Evolutionary conservation across 2,888 invertebrate genomes (phyloP).

Genomic region (Tiphia femorata): DNA sequence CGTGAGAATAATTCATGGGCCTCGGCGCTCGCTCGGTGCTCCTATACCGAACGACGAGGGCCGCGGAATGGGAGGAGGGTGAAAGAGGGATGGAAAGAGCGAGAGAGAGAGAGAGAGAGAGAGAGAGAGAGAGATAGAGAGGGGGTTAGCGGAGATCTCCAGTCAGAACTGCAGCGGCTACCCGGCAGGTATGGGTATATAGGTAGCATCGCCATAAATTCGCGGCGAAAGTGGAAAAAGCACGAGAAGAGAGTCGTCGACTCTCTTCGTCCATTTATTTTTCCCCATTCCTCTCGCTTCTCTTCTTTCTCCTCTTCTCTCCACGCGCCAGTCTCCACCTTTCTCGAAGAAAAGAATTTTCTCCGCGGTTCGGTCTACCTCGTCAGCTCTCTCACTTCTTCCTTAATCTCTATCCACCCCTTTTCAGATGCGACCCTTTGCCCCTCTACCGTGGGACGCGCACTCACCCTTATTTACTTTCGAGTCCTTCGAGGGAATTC

Average conservation of each 20-base stretch:
- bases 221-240: constrained; percentile 45
- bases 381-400: too few relatives aligned
- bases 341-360: too few relatives aligned
- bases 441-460: too few relatives aligned
- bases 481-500: too few relatives aligned
- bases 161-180: not conserved
- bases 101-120: constrained; percentile 9
- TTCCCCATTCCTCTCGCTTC: too few relatives aligned
- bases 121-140: constrained; percentile 14
- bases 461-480: too few relatives aligned
- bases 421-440: too few relatives aligned
- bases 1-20: constrained; percentile 68
- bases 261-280: too few relatives aligned
- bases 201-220: constrained; percentile 44
- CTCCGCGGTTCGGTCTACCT: too few relatives aligned
- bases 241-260: constrained; percentile 3
- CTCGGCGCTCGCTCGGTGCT: constrained; percentile 46
- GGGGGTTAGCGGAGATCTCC: constrained; percentile 4
- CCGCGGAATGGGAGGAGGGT: not conserved
- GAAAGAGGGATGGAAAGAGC: not conserved
- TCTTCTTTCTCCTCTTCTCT: too few relatives aligned
- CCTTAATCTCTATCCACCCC: too few relatives aligned
- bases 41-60: constrained; percentile 34
- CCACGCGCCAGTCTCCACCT: too few relatives aligned
- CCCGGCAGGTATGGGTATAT: not conserved